These are phyloP conservation scores for Tethea ocularis DNA, from an alignment of 2,888 invertebrate species.

Conservation along the genomic window DNA sequence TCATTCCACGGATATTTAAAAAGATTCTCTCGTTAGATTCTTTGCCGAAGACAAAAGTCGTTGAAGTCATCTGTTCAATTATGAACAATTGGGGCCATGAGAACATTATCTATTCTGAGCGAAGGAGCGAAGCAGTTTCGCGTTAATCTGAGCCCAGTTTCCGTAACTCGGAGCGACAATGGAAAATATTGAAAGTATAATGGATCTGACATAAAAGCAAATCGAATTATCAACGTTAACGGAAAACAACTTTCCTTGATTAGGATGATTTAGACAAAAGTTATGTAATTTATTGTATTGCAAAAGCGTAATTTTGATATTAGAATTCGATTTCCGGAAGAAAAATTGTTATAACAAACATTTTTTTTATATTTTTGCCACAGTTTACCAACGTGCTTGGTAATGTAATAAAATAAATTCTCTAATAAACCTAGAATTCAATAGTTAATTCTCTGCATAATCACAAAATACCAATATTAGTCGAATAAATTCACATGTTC, in stretches of 20 bases:
- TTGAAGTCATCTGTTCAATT: neutral
- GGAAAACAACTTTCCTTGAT: conserved; percentile 29
- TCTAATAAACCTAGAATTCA: too few species aligned
- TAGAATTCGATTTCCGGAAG: neutral
- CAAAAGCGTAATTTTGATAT: neutral
- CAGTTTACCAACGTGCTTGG: too few species aligned
- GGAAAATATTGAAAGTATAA: conserved; percentile 27
- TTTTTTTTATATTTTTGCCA: too few species aligned
- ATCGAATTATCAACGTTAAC: conserved; percentile 28
- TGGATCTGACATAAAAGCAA: conserved; percentile 16
- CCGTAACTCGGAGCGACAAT: conserved; percentile 30
- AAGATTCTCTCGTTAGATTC: too few species aligned
- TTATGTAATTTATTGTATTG: neutral
- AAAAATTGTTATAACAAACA: too few species aligned
- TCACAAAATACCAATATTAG: conserved; percentile 1
- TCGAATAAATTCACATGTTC: conserved; percentile 14
- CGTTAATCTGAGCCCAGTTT: conserved; percentile 27
- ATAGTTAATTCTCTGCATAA: neutral
- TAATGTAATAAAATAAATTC: too few species aligned
- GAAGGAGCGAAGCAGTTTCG: conserved; percentile 15
- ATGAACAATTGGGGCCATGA: conserved; percentile 24
- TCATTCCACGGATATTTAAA: too few species aligned
- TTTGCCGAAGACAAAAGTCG: neutral
- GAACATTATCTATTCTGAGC: conserved; percentile 20
- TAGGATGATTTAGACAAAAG: conserved; percentile 17